Conservation (phyloP, 2,113 vertebrate species). For the Pseudorectes ferrugineus region DNA sequence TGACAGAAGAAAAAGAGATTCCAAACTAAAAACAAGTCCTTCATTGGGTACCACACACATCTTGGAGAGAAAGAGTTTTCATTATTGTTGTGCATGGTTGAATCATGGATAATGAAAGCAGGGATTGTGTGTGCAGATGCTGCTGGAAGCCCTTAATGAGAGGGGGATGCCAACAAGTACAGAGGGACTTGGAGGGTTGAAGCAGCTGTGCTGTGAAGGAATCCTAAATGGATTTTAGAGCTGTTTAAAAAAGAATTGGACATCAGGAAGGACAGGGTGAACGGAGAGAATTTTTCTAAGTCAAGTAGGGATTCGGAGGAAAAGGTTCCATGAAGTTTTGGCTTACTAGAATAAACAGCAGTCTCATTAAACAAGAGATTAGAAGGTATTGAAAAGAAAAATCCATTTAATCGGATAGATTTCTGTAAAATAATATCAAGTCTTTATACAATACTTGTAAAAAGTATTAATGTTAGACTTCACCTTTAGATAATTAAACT, state of each 20-base stretch:
- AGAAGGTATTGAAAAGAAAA: background rate
- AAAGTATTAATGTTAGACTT: background rate
- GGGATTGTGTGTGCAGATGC: constrained; percentile 27
- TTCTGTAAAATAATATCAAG: background rate
- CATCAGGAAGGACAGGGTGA: background rate
- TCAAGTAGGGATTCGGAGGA: background rate
- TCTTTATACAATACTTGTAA: background rate
- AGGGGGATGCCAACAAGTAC: background rate
- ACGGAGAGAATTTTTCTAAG: background rate
- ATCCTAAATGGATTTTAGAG: constrained; percentile 13
- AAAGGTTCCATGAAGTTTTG: background rate
- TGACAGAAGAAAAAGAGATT: background rate
- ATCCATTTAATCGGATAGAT: background rate
- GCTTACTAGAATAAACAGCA: background rate
- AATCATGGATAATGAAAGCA: background rate
- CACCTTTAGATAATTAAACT: background rate
- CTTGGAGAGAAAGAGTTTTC: background rate
- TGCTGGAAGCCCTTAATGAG: constrained; percentile 21
- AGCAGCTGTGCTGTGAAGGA: background rate
- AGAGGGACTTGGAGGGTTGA: background rate
- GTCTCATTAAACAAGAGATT: background rate
- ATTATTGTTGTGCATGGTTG: background rate
- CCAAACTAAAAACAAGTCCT: background rate
- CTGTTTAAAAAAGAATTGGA: background rate
- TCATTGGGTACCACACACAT: background rate